Evolutionary conservation across 2,797 vertebrate species (phyloP), one percentile per base, ranked within the genome.

Genomic region (Hypotaenidia okinawae): DNA sequence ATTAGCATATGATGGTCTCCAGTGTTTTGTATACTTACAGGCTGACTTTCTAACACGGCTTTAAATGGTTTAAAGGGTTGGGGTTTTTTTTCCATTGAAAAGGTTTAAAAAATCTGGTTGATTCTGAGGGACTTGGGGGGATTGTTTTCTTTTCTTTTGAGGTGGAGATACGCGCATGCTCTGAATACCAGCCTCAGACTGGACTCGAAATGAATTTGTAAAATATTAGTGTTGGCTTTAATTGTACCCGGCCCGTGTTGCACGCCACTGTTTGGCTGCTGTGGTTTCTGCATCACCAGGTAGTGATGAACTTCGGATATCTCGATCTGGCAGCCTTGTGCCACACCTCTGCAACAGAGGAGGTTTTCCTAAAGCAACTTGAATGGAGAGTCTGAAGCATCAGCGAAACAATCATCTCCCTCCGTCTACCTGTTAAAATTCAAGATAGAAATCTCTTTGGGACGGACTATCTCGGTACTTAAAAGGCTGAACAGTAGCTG

Each of bases 1-100:
- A 97, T 96, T 97, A 93, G 89, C 90, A 95, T 84, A 82, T 64
- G 86, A 94, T 52, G 77, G 95, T 97, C 93, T 96, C 95, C 94
- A 90, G 74, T 84, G 93, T 88, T 96, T 88, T 91, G 58, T 84
- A 51, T 17, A 43, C 68, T 90, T 91, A 43, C 51, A 93, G 93
- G 33, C 74, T 77, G 89, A 89, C 85, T 93, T 90, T 93, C 68
- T 89, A 78, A 78, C 55, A 70, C 3, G 24, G 78, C 45, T 78
- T 90, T 87, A 58, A 90, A 86, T 68, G 66, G 58, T 66, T 92
- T 90, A 64, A 41, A 66, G 37, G 37, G 10, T 10, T 37, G 67
- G 10, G 1, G 10, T n/a, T 63, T 11, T 27, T 37, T 59, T 11
- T 22, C 45, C 32, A 78, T 17, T 16, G 16, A 93, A 90, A 88